These are phyloP conservation scores for Leptinotarsa tumamoca DNA, from an alignment of 2,888 invertebrate species.

Conservation along the genomic window DNA sequence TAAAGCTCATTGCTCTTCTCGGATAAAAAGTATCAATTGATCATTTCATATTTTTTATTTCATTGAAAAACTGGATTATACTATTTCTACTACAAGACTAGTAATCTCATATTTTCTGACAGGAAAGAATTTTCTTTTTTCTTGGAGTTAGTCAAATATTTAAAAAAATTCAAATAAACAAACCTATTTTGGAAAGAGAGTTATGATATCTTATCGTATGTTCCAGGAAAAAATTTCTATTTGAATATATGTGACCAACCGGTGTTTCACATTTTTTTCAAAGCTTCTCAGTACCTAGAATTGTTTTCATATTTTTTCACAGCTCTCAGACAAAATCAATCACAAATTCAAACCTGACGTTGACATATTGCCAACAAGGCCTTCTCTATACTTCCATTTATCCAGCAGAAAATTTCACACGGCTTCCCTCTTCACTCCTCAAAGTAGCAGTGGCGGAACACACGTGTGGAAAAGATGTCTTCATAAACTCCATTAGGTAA, in stretches of 20 bases:
- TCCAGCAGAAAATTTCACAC: slow-evolving; percentile 47
- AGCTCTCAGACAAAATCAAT: slow-evolving; percentile 36
- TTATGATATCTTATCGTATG: too few species aligned
- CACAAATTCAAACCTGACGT: slow-evolving; percentile 46
- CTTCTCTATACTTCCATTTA: slow-evolving; percentile 43
- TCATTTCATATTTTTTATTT: too few species aligned
- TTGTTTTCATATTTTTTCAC: slow-evolving; percentile 33
- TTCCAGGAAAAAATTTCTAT: background rate
- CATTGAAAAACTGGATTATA: too few species aligned
- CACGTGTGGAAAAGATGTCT: background rate
- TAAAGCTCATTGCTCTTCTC: too few species aligned
- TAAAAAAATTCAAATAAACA: too few species aligned
- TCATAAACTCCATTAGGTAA: too few species aligned
- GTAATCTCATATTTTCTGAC: too few species aligned
- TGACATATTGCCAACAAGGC: slow-evolving; percentile 50
- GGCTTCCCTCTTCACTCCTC: slow-evolving; percentile 44
- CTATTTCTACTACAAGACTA: too few species aligned
- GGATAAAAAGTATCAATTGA: too few species aligned
- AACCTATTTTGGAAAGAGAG: too few species aligned
- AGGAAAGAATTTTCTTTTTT: too few species aligned
- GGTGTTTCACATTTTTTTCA: background rate
- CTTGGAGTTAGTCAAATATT: too few species aligned
- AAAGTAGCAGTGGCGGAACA: slow-evolving; percentile 34
- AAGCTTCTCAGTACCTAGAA: slow-evolving; percentile 5
- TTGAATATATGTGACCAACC: background rate